Evolutionary conservation across 2,888 invertebrate genomes (phyloP).

Genomic region (Nudaria mundana): DNA sequence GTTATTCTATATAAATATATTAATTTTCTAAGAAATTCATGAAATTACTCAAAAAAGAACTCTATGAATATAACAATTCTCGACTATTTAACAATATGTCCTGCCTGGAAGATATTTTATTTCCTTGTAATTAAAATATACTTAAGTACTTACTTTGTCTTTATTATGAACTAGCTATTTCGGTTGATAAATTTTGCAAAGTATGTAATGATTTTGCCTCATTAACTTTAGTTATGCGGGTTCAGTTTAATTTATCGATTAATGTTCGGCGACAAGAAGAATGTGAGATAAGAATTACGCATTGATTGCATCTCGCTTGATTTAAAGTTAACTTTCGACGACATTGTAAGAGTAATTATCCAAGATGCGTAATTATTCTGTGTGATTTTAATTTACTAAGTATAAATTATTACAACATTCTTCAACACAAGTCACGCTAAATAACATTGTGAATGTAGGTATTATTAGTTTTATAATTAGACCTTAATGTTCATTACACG

Average conservation of each 20-base stretch:
- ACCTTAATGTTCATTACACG: slow-evolving; percentile 4
- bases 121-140: slow-evolving; percentile 42
- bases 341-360: slow-evolving; percentile 7
- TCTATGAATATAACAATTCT: too few relatives aligned
- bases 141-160: too few relatives aligned
- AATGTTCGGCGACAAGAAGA: slow-evolving; percentile 56
- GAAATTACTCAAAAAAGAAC: too few relatives aligned
- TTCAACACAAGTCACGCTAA: too few relatives aligned
- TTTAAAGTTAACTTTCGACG: slow-evolving; percentile 29
- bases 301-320: slow-evolving; percentile 58
- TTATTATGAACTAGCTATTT: slow-evolving; percentile 41
- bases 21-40: too few relatives aligned
- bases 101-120: slow-evolving; percentile 31
- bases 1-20: too few relatives aligned
- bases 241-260: slow-evolving; percentile 63
- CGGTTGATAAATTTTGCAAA: slow-evolving; percentile 34
- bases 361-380: too few relatives aligned
- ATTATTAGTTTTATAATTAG: not conserved
- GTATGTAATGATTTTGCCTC: slow-evolving; percentile 60
- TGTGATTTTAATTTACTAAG: too few relatives aligned
- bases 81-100: slow-evolving; percentile 17
- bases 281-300: slow-evolving; percentile 58
- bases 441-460: too few relatives aligned
- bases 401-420: too few relatives aligned
- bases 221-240: slow-evolving; percentile 70